These are phyloP conservation scores for Caenorhabditis becei DNA, from an alignment of 2,888 invertebrate species.

Conservation along the genomic window DNA sequence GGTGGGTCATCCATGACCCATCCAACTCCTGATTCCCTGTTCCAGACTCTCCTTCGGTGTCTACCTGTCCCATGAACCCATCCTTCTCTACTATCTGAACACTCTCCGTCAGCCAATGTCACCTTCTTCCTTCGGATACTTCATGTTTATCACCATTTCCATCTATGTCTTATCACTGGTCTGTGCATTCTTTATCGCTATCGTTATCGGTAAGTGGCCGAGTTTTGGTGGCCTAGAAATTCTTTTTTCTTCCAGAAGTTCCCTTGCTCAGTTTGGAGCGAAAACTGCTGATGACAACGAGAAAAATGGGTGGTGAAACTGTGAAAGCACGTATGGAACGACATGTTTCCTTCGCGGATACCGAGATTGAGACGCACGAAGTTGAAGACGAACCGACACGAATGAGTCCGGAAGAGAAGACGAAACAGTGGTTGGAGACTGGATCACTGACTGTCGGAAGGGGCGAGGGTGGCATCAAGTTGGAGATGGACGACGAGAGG, in stretches of 20 bases:
- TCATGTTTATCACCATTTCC: constrained; percentile 58
- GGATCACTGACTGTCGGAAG: constrained; percentile 18
- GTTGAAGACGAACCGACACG: background rate
- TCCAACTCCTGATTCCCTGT: no score
- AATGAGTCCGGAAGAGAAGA: constrained; percentile 54
- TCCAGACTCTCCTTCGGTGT: constrained; percentile 70
- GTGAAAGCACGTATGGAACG: constrained; percentile 33
- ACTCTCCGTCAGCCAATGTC: constrained; percentile 63
- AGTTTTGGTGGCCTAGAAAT: background rate
- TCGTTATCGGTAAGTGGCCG: constrained; percentile 56
- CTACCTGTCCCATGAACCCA: constrained; percentile 71
- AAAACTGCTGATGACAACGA: constrained; percentile 57
- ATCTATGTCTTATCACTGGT: constrained; percentile 57
- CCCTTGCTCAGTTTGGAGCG: constrained; percentile 62
- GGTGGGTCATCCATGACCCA: constrained; percentile 1
- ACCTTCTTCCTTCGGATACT: constrained; percentile 50
- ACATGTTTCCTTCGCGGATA: constrained; percentile 45
- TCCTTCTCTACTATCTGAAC: constrained; percentile 64
- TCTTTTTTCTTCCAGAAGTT: constrained; percentile 47
- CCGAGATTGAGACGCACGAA: constrained; percentile 13
- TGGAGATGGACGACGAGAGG: constrained; percentile 3
- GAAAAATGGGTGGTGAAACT: constrained; percentile 18
- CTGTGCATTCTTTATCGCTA: constrained; percentile 61
- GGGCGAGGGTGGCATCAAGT: background rate
- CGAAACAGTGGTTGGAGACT: constrained; percentile 53